These are phyloP conservation scores for Nemotelus nigrinus DNA, from an alignment of 2,888 invertebrate genomes.

Conservation along the genomic window DNA sequence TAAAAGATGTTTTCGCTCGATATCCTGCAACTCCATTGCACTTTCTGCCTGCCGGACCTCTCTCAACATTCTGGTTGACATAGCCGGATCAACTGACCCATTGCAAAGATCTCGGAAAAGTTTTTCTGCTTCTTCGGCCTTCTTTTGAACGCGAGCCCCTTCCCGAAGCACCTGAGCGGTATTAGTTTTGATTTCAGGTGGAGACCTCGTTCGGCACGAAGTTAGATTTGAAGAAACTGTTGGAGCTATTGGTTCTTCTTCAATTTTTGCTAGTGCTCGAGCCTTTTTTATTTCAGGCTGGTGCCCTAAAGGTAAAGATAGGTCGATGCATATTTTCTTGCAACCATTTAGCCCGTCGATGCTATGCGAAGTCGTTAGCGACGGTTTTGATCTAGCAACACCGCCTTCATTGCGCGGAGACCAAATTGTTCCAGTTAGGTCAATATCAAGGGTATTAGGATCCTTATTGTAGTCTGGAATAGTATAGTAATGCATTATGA, in stretches of 20 bases:
- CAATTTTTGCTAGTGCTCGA: slow-evolving; percentile 26
- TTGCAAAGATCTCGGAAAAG: slow-evolving; percentile 67
- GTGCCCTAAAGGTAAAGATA: slow-evolving; percentile 19
- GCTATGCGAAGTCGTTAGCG: too few relatives aligned
- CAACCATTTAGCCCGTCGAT: too few relatives aligned
- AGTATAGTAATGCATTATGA: too few relatives aligned
- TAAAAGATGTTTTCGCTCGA: slow-evolving; percentile 70
- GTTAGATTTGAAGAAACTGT: not conserved
- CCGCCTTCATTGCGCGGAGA: not conserved
- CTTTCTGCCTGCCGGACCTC: slow-evolving; percentile 66
- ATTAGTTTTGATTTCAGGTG: slow-evolving; percentile 64
- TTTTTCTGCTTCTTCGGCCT: slow-evolving; percentile 66
- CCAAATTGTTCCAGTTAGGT: not conserved
- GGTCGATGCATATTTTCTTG: not conserved
- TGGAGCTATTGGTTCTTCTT: not conserved
- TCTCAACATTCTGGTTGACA: slow-evolving; percentile 65
- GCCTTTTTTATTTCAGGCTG: slow-evolving; percentile 11
- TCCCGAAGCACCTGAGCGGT: slow-evolving; percentile 67
- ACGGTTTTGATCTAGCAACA: too few relatives aligned
- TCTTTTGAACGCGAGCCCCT: slow-evolving; percentile 66
- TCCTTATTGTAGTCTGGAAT: too few relatives aligned
- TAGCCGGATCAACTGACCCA: slow-evolving; percentile 65
- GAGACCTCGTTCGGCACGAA: not conserved
- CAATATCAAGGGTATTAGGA: not conserved
- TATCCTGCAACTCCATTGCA: slow-evolving; percentile 66